Conservation (phyloP, 2,113 vertebrate species). For the Mastomys natalensis region DNA sequence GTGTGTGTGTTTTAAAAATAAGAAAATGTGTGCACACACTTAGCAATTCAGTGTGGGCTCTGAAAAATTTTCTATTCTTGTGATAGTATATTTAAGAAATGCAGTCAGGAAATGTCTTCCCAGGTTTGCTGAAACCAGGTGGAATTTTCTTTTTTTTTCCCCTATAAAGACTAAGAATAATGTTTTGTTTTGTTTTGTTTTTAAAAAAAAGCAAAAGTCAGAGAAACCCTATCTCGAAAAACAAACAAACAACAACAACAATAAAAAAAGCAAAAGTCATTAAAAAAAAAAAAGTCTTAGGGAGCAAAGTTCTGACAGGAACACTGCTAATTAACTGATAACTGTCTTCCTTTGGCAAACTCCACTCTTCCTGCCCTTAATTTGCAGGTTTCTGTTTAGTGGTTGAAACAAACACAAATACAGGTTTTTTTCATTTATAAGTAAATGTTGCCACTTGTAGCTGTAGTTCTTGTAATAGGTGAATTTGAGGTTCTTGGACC, state of each 20-base stretch:
- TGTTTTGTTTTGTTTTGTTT: not conserved
- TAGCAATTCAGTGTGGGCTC: conserved; percentile 1
- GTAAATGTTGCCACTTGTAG: conserved; percentile 75
- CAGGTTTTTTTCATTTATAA: conserved; percentile 65
- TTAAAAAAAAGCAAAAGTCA: too few species aligned
- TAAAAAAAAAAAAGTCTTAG: not conserved
- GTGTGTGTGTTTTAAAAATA: conserved; percentile 46
- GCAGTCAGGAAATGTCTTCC: conserved; percentile 40
- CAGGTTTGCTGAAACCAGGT: conserved; percentile 57
- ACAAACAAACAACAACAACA: too few species aligned
- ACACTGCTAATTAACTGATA: conserved; percentile 68
- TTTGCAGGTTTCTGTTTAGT: conserved; percentile 71
- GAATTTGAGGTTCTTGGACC: conserved; percentile 55
- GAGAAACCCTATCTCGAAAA: too few species aligned
- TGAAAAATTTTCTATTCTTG: conserved; percentile 11
- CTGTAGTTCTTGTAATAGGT: conserved; percentile 64
- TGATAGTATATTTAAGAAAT: conserved; percentile 5
- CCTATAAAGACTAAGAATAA: conserved; percentile 54
- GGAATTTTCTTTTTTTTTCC: conserved; percentile 15
- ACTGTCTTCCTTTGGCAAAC: conserved; percentile 75
- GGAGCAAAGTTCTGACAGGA: conserved; percentile 57
- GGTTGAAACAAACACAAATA: conserved; percentile 64
- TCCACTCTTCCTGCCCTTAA: conserved; percentile 73
- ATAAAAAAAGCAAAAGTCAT: not conserved
- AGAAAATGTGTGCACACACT: conserved; percentile 48